Conservation (phyloP, 2,797 vertebrate genomes). For the Syngnathus acus region DNA sequence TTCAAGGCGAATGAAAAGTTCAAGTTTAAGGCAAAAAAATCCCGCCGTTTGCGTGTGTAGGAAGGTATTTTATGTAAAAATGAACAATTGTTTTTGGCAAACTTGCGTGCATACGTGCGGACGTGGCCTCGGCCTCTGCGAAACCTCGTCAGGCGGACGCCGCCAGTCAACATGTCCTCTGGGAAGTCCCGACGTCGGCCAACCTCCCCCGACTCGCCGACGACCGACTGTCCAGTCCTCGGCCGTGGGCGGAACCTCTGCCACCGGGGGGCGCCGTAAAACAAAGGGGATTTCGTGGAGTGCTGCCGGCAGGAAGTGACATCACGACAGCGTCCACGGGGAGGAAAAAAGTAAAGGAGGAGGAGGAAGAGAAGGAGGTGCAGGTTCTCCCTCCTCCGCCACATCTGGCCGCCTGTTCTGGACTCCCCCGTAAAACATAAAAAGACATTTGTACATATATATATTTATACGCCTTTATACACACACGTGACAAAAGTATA, state of each 20-base stretch:
- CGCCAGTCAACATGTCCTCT: background rate
- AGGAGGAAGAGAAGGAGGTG: constrained; percentile 41
- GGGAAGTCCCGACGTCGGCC: background rate
- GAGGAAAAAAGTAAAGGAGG: constrained; percentile 30
- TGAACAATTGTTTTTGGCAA: background rate
- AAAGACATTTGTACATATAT: constrained; percentile 69
- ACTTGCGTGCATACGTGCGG: background rate
- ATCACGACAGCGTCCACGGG: constrained; percentile 65
- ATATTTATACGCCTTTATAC: constrained; percentile 60
- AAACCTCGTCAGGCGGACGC: background rate
- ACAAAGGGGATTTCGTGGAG: constrained; percentile 45
- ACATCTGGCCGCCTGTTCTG: constrained; percentile 62
- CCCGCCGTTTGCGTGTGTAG: background rate
- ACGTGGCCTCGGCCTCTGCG: background rate
- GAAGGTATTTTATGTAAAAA: background rate
- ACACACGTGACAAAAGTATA: constrained; percentile 74
- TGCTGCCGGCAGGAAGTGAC: constrained; percentile 68
- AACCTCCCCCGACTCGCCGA: background rate
- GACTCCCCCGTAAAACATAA: constrained; percentile 62
- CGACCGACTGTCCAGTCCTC: background rate
- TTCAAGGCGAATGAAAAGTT: too few species aligned
- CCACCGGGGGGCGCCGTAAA: constrained; percentile 46
- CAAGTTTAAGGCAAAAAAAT: background rate
- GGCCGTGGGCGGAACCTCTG: constrained; percentile 27
- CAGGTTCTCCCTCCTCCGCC: constrained; percentile 51